phyloP scores from a whole-genome alignment of 2,797 vertebrate genomes.

The Neostethus bicornis region DNA sequence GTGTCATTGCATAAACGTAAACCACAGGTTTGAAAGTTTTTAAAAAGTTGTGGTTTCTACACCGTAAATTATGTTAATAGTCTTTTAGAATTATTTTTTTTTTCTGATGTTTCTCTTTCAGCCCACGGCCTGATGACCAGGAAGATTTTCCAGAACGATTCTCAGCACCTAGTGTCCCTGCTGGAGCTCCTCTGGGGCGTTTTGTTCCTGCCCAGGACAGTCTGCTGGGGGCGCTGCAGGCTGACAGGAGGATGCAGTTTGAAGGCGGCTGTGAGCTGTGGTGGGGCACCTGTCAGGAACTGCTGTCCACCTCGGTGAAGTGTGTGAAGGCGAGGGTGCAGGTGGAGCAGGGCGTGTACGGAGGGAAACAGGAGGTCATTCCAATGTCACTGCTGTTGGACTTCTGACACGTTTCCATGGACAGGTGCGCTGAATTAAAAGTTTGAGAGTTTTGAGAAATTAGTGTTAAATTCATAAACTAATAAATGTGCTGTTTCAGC shows the following conservation, averaged over 20 bases:
- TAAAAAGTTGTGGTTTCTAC: too few species aligned
- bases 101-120: too few species aligned
- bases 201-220: constrained; percentile 89
- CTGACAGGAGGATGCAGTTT: constrained; percentile 80
- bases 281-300: constrained; percentile 82
- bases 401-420: too few species aligned
- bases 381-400: constrained; percentile 87
- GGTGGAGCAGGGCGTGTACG: constrained; percentile 84
- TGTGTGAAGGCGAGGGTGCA: constrained; percentile 73
- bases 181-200: constrained; percentile 86
- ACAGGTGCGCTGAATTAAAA: too few species aligned
- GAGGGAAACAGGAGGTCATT: constrained; percentile 86
- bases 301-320: constrained; percentile 72
- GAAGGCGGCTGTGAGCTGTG: constrained; percentile 77
- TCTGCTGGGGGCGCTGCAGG: constrained; percentile 78
- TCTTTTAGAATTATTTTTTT: too few species aligned
- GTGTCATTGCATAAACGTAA: too few species aligned
- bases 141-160: constrained; percentile 83
- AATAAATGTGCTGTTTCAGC: too few species aligned
- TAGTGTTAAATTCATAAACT: too few species aligned
- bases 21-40: too few species aligned
- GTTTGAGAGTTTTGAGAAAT: too few species aligned
- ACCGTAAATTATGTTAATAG: too few species aligned
- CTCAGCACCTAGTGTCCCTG: constrained; percentile 76
- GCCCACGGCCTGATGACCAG: constrained; percentile 82